These are phyloP conservation scores for Nasonovia ribisnigri DNA, from an alignment of 2,888 invertebrate genomes.

Conservation along the genomic window DNA sequence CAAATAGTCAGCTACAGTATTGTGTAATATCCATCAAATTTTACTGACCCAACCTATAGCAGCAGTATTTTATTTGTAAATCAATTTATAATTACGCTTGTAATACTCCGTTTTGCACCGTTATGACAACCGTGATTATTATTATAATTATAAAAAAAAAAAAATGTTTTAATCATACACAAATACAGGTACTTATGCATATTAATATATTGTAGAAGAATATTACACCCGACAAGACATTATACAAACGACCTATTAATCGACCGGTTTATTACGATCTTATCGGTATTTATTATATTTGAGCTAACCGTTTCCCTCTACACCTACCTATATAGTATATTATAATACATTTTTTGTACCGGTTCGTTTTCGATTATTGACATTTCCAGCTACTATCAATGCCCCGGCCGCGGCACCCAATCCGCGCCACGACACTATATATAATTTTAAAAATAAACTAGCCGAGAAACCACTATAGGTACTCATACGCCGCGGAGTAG, in stretches of 20 bases:
- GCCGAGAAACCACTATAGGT: neutral
- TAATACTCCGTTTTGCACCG: neutral
- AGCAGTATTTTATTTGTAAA: neutral
- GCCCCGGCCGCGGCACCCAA: neutral
- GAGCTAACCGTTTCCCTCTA: neutral
- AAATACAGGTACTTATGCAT: neutral
- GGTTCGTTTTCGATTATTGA: constrained; percentile 34
- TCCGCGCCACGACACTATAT: neutral
- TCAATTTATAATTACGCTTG: neutral
- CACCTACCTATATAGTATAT: neutral
- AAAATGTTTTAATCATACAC: no score
- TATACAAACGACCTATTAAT: constrained; percentile 33
- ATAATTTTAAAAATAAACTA: neutral
- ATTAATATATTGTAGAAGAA: neutral
- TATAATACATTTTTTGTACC: neutral
- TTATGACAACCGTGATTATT: neutral
- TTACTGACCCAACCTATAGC: neutral
- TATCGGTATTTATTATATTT: constrained; percentile 22
- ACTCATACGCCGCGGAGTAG: neutral
- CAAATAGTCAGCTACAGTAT: neutral
- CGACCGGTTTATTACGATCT: constrained; percentile 43
- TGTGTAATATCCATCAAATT: neutral
- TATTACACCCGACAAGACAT: neutral
- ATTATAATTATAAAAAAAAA: constrained; percentile 14
- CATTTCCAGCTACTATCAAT: constrained; percentile 19